A percentile compares a stretch with the other conserved stretches of the same genome.
Evolutionary conservation across 1,140 invertebrate genomes (phyloP).

Genomic region (Brachionus plicatilis): DNA sequence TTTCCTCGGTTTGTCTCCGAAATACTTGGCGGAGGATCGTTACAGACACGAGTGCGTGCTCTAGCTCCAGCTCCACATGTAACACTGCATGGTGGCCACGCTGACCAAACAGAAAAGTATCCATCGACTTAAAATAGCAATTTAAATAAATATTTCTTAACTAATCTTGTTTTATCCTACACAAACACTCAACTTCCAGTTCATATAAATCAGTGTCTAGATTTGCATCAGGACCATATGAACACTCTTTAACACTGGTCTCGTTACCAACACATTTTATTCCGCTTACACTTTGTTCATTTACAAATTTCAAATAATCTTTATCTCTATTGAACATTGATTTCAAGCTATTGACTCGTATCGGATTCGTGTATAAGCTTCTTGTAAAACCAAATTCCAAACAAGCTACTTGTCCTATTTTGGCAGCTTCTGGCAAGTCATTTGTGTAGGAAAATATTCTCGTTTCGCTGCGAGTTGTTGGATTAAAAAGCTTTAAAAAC

Average conservation of each 20-base stretch:
- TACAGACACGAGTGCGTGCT: slow-evolving; percentile 65
- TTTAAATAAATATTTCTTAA: neutral
- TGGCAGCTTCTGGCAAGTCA: neutral
- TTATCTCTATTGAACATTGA: neutral
- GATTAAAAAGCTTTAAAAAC: neutral
- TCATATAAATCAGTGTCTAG: neutral
- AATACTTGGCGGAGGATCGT: slow-evolving; percentile 2
- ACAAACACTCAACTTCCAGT: slow-evolving; percentile 30
- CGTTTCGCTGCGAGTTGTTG: neutral
- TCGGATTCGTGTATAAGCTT: neutral
- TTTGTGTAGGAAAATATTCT: neutral
- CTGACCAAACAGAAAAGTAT: slow-evolving; percentile 57
- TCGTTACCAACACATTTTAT: slow-evolving; percentile 4
- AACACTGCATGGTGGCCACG: slow-evolving; percentile 75
- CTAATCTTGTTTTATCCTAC: neutral
- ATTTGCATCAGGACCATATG: neutral
- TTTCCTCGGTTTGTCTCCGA: neutral
- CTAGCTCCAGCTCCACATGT: slow-evolving; percentile 80
- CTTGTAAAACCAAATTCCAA: slow-evolving; percentile 15
- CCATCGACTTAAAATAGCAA: neutral
- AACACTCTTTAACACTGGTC: slow-evolving; percentile 14
- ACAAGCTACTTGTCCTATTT: slow-evolving; percentile 30
- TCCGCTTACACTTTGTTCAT: neutral
- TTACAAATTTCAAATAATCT: neutral
- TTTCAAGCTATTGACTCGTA: neutral